These are phyloP conservation scores for Calliphora vicina DNA, from an alignment of 1,140 invertebrate species.

Conservation along the genomic window DNA sequence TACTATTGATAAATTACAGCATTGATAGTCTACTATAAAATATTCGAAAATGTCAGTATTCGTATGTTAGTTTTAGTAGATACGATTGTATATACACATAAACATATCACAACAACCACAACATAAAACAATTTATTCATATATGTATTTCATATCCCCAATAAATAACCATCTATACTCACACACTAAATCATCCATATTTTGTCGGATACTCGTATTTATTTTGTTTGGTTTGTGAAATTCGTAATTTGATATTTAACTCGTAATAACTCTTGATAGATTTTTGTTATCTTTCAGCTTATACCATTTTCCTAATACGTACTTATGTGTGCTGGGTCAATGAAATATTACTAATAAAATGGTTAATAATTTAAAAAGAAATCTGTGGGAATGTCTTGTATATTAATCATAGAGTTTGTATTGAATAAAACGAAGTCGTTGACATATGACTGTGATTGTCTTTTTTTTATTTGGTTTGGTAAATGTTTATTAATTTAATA, in stretches of 20 bases:
- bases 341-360: constrained; percentile 23
- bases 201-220: no score
- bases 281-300: background rate
- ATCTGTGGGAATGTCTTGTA: background rate
- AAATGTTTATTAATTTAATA: constrained; percentile 9
- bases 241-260: background rate
- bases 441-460: background rate
- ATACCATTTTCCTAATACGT: background rate
- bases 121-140: background rate
- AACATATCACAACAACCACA: background rate
- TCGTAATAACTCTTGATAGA: constrained; percentile 1
- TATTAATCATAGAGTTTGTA: background rate
- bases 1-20: background rate
- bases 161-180: background rate
- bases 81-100: background rate
- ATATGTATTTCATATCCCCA: background rate
- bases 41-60: no score
- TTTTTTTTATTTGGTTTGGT: background rate
- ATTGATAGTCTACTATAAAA: background rate
- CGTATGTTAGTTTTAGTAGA: no score
- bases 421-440: background rate
- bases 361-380: constrained; percentile 27
- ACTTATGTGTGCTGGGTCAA: background rate
- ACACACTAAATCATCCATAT: background rate
- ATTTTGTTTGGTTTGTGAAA: background rate